Base-by-base conservation (phyloP, 2,113 vertebrate species). In the Atherinomorus stipes region DNA sequence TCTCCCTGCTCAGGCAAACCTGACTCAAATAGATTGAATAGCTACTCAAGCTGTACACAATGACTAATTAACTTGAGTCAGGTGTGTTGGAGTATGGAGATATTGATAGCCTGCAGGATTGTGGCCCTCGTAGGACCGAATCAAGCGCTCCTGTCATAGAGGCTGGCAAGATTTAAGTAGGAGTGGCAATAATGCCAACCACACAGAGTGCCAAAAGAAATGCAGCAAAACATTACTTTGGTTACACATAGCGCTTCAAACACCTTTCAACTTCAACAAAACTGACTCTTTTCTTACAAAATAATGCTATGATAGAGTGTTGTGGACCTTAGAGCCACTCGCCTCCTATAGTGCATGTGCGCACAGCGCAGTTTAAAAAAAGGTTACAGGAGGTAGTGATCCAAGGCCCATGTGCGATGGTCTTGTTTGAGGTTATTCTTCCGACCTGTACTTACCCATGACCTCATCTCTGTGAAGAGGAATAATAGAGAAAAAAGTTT, bases 311-410 rank as follows among this genome's bases (percentile, higher is more conserved):
- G 85, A 87, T 78, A 85, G 83, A 86, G 81, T 81, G 87, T 80
- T 84, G 45, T 60, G 66, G 89, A 81, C 90, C 88, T 79, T 64
- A 54, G 78, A 70, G 70, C 47, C 40, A 56, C 38, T 50, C 84
- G 92, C 82, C 90, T 90, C 91, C 92, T 77, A 93, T 91, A 95
- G 93, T 94, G 93, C 93, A 94, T 90, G 70, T 92, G 91, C 92
- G 92, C 92, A 92, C 92, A 95, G 93, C 94, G 93, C 93, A 83
- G 81, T 90, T 78, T 34, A 34, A 84, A 91, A 85, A 88, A 90
- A 89, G 85, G 61, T 49, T 89, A 94, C 85, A 89, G 89, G 93
- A 91, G 90, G 74, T 80, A 80, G 86, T 53, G 54, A 63, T 69
- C 85, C 73, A 74, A 83, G 77, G 88, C 85, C 89, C 21, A 58